A percentile compares a stretch with the other conserved stretches of the same genome.
Conservation (phyloP, 1,140 invertebrate species). For the Cyrtorhinus lividipennis region DNA sequence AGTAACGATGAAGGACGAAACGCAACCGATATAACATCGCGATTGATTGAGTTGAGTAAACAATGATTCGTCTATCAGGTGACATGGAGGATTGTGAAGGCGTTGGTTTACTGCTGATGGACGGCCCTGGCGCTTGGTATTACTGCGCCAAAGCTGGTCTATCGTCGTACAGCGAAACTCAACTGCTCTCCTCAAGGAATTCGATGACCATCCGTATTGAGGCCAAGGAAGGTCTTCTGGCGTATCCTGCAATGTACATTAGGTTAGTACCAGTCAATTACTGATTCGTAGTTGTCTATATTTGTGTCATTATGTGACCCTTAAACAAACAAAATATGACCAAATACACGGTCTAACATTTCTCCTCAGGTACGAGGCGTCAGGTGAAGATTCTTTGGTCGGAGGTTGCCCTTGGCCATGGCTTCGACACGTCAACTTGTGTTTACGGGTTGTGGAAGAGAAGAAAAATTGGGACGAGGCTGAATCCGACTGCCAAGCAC, state of each 20-base stretch:
- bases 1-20: too few species aligned
- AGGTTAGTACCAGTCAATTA: constrained; percentile 10
- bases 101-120: constrained; percentile 36
- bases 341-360: too few species aligned
- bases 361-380: constrained; percentile 38
- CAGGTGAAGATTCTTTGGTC: constrained; percentile 38
- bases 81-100: constrained; percentile 32
- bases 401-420: constrained; percentile 28
- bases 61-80: not conserved
- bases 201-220: constrained; percentile 32
- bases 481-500: constrained; percentile 42
- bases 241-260: constrained; percentile 15
- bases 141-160: constrained; percentile 40
- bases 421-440: constrained; percentile 41
- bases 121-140: constrained; percentile 37
- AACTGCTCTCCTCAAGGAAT: constrained; percentile 40
- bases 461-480: constrained; percentile 43
- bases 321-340: too few species aligned
- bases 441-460: constrained; percentile 42
- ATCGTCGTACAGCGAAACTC: constrained; percentile 33
- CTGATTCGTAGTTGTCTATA: too few species aligned
- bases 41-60: too few species aligned
- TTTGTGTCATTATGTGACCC: too few species aligned
- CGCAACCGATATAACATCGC: too few species aligned
- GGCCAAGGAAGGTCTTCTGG: constrained; percentile 3